Base-by-base conservation (phyloP, 2,113 vertebrate species). In the Aix galericulata region DNA sequence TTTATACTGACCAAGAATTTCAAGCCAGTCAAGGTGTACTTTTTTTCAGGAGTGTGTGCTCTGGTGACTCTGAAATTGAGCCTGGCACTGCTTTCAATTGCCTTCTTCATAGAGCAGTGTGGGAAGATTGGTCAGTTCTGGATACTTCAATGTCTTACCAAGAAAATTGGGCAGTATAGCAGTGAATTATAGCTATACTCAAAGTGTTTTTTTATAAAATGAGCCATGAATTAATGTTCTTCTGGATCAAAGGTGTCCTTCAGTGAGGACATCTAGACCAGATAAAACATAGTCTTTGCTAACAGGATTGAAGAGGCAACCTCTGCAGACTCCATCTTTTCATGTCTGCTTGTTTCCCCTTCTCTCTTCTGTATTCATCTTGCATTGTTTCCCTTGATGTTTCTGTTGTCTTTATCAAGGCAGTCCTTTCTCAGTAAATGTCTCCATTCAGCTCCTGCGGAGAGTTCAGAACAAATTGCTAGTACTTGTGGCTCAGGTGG, bases 361-460 rank as follows among this genome's bases (percentile, higher is more conserved):
- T 62, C 48, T 79, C 22, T 69, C 29, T 73, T 62, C 58, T 66
- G 34, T 40, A 74, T 18, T 88, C 36, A 23, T 67, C 38, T 56
- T 60, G 36, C 46, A 46, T 22, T 71, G 76, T 86, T 58, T 68
- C 76, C 34, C 48, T 74, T 59, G 53, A 71, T 36, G 55, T 46
- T 88, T 86, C 68, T 92, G 63, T 81, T 93, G 72, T 81, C 72
- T 76, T 83, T 56, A 46, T 58, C 9, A 17, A 90, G 86, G 59
- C 92, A 94, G 59, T 81, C 46, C 82, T 94, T 88, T 93, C 68
- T 93, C 68, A 38, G 68, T 74, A 71, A 93, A 86, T 86, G 72
- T 52, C 55, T 88, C 60, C 25, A 36, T 77, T 92, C 91, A 59
- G 27, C 46, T 92, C 82, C 86, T 83, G 82, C 64, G 83, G 92